These are phyloP conservation scores for Temnothorax longispinosus DNA, from an alignment of 1,140 invertebrate genomes.

Conservation along the genomic window DNA sequence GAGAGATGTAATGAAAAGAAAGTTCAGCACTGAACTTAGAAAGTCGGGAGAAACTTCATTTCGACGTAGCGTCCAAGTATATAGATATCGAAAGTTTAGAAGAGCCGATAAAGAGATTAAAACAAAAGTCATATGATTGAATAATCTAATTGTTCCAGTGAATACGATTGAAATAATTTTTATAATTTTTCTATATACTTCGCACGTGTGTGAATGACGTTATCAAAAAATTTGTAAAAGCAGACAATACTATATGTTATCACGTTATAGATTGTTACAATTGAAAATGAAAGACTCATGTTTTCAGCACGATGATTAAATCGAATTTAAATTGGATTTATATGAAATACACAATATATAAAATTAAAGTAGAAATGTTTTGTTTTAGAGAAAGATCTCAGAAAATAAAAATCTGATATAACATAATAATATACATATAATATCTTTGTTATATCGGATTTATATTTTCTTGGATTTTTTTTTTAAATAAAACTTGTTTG, in stretches of 20 bases:
- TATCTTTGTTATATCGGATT: background rate
- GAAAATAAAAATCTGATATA: background rate
- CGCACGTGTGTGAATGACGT: background rate
- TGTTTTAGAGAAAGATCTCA: background rate
- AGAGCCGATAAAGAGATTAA: background rate
- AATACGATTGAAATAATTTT: conserved; percentile 20
- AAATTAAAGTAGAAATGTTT: background rate
- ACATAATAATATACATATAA: background rate
- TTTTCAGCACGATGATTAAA: conserved; percentile 11
- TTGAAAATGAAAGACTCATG: background rate
- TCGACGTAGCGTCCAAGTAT: conserved; percentile 3
- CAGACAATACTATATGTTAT: background rate
- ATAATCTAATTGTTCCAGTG: background rate
- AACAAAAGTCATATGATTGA: background rate
- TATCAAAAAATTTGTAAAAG: background rate
- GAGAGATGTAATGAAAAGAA: conserved; percentile 29
- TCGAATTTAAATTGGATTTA: background rate
- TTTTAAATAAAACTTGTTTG: background rate
- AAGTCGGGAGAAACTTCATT: conserved; percentile 38
- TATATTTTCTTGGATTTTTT: background rate
- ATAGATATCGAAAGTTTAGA: conserved; percentile 28
- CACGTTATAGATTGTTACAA: background rate
- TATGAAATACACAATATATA: background rate
- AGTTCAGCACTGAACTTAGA: conserved; percentile 31
- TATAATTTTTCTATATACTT: background rate